These are phyloP conservation scores for Xiphorhynchus erythropygius DNA, from an alignment of 2,797 vertebrate genomes.

Conservation along the genomic window DNA sequence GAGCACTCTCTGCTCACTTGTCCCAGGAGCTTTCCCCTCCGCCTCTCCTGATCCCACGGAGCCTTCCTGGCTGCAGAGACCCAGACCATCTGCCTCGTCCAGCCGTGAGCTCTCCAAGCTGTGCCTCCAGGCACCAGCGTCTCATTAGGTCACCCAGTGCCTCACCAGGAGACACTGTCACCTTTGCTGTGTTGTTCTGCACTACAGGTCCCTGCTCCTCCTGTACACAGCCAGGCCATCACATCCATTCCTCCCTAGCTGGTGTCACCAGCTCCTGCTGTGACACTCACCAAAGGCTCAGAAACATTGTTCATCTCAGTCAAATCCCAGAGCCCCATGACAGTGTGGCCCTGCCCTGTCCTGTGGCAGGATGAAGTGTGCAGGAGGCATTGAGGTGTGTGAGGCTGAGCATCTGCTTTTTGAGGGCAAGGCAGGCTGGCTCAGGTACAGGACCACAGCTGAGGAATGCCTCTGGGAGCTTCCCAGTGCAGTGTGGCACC, in stretches of 20 bases:
- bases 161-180: not conserved
- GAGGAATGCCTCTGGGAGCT: not conserved
- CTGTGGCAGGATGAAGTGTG: not conserved
- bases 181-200: not conserved
- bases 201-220: not conserved
- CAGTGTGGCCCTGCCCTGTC: accelerated
- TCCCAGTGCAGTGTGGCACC: not conserved
- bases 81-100: accelerated
- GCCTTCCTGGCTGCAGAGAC: not conserved
- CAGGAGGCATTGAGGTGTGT: not conserved
- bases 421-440: not conserved
- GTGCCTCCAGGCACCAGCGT: not conserved
- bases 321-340: not conserved
- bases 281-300: not conserved
- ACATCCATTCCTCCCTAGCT: not conserved
- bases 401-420: not conserved
- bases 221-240: not conserved
- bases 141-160: not conserved
- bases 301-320: not conserved
- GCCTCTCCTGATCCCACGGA: not conserved
- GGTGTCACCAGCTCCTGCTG: not conserved
- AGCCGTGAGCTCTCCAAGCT: not conserved
- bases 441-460: not conserved
- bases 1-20: not conserved
- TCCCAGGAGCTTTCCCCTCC: constrained; percentile 32